A percentile compares a stretch with the other conserved stretches of the same genome.
These are phyloP conservation scores for Bellardia pandia DNA, from an alignment of 2,888 invertebrate genomes.

Conservation along the genomic window DNA sequence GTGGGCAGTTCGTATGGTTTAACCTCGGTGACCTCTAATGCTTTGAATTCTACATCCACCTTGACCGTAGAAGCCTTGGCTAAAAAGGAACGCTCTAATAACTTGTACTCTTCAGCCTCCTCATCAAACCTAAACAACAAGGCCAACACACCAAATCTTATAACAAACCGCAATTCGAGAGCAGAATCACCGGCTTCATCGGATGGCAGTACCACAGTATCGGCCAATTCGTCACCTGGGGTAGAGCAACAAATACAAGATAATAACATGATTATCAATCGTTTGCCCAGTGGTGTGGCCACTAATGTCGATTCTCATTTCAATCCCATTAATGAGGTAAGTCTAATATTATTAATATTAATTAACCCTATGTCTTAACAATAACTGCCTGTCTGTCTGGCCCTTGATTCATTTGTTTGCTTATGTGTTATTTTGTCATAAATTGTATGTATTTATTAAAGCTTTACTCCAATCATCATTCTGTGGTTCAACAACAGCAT, in stretches of 20 bases:
- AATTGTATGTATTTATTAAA: constrained; percentile 71
- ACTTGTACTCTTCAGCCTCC: constrained; percentile 7
- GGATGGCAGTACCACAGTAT: constrained; percentile 93
- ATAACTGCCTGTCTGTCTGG: neutral
- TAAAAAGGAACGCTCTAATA: constrained; percentile 77
- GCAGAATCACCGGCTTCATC: constrained; percentile 84
- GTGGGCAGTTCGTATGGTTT: constrained; percentile 72
- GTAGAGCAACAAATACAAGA: constrained; percentile 86
- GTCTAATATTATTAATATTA: constrained; percentile 1
- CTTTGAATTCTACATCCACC: constrained; percentile 42
- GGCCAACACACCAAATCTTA: constrained; percentile 5
- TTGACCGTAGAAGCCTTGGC: constrained; percentile 78
- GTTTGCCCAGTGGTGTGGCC: constrained; percentile 74
- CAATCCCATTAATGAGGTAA: constrained; percentile 84
- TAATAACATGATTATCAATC: constrained; percentile 78
- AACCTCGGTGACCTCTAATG: constrained; percentile 65
- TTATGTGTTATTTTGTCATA: constrained; percentile 36
- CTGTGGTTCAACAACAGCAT: constrained; percentile 78
- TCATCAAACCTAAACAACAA: constrained; percentile 38
- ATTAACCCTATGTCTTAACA: neutral
- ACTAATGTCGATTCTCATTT: constrained; percentile 80
- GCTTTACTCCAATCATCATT: constrained; percentile 82
- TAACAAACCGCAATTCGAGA: constrained; percentile 76
- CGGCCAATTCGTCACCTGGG: constrained; percentile 93
- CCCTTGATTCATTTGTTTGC: neutral